Evolutionary conservation across 2,888 invertebrate genomes (phyloP), one percentile per base, ranked within the genome.

Genomic region (Stenodera caucasica): DNA sequence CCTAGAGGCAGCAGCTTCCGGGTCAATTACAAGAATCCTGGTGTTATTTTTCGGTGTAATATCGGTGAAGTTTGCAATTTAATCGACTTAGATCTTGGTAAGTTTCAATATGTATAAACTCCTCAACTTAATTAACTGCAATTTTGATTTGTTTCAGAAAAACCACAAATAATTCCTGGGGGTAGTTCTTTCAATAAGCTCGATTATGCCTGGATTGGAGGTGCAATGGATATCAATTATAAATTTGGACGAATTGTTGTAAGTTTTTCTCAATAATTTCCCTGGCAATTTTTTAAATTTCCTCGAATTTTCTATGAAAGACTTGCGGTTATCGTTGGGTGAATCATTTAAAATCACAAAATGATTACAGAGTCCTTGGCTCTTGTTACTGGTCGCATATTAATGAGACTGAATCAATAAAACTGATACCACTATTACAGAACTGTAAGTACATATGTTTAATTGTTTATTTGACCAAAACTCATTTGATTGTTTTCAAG

Each of bases 181-280:
- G 15, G 12, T 23, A 40, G 54, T 49, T 51, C 57, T 49, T 32
- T 18, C 4, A 55, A 62, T 45, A 55, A 49, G 8, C n/a, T 63
- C 15, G 67, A 76, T 49, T 63, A 72, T 53, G 75, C 79, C 9
- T 80, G 78, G 78, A 73, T 78, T n/a, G 82, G 82, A 11, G 80
- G 77, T 12, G 65, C 76, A 2, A 79, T 82, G 74, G 78, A 77
- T 56, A 72, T 81, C 9, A 75, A 74, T 67, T 74, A 74, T 54
- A 64, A 68, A 49, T 67, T 57, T 4, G 57, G 72, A 26, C 70
- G 67, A 60, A 64, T 76, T 65, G 75, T 75, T 66, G 81, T 81
- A 72, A 60, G 74, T 73, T 37, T 1, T 9, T 21, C 26, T n/a
- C n/a, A n/a, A n/a, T n/a, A n/a, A 2, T 40, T 15, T 40, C 2